A percentile compares a stretch with the other conserved stretches of the same genome.
Conservation (phyloP, 2,888 invertebrate species). For the Polylopha cassiicola region DNA sequence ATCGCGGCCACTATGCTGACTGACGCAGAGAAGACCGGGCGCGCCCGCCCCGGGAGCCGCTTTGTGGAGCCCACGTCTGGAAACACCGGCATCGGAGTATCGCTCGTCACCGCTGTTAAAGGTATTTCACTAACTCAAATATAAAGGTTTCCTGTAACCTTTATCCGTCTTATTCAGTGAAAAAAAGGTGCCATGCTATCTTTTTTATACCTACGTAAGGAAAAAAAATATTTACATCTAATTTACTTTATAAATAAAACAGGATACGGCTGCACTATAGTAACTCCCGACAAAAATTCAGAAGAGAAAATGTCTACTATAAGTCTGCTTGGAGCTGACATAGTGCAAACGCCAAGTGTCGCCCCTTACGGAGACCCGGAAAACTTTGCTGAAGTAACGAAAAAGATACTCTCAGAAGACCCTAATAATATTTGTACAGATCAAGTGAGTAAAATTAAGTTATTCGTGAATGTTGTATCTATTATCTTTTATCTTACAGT, state of each 20-base stretch:
- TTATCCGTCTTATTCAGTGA: too few relatives aligned
- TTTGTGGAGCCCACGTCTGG: conserved; percentile 96
- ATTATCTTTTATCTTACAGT: too few relatives aligned
- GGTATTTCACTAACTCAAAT: conserved; percentile 28
- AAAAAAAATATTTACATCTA: too few relatives aligned
- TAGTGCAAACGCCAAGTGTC: conserved; percentile 92
- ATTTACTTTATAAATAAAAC: too few relatives aligned
- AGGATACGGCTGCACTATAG: conserved; percentile 94
- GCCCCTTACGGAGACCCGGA: conserved; percentile 89
- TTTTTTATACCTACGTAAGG: too few relatives aligned
- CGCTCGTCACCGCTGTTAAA: conserved; percentile 89
- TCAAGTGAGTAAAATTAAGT: too few relatives aligned
- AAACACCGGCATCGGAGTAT: conserved; percentile 90
- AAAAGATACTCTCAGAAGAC: conserved; percentile 84
- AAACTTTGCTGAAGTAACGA: conserved; percentile 90
- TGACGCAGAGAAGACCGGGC: conserved; percentile 90
- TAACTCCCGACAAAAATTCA: conserved; percentile 98
- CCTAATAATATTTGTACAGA: conserved; percentile 89
- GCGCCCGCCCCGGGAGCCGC: conserved; percentile 86
- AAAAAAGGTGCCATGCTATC: too few relatives aligned
- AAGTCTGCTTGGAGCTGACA: conserved; percentile 91
- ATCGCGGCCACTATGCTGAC: conserved; percentile 93
- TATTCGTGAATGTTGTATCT: too few relatives aligned
- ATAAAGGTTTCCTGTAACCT: neutral
- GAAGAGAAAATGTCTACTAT: conserved; percentile 94